Percentiles rank a stretch among this genome's conserved stretches.
Conservation (phyloP, 2,113 vertebrate species). For the Tragelaphus scriptus region DNA sequence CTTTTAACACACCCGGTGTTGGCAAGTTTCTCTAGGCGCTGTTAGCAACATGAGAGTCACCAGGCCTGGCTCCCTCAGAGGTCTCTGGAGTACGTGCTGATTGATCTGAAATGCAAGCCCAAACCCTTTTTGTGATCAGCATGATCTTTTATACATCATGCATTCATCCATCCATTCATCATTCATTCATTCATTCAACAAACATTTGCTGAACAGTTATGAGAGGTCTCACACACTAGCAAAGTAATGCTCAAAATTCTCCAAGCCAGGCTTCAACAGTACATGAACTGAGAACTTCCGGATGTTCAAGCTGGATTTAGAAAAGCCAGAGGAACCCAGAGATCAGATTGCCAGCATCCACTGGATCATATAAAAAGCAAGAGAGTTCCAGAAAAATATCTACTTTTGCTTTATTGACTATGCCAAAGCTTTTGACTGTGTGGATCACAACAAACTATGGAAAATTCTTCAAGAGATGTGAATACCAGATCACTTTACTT, state of each 20-base stretch:
- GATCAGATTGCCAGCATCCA: not conserved
- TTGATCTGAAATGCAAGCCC: not conserved
- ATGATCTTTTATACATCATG: not conserved
- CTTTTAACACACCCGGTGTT: not conserved
- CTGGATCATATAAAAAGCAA: not conserved
- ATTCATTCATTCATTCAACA: not conserved
- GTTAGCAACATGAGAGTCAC: not conserved
- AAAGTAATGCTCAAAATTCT: not conserved
- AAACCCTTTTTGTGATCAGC: not conserved
- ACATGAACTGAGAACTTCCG: not conserved
- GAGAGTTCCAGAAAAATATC: not conserved
- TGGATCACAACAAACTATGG: not conserved
- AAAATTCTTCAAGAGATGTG: not conserved
- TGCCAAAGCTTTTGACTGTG: not conserved
- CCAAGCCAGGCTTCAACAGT: not conserved
- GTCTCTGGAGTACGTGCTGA: not conserved
- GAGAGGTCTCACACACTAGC: not conserved
- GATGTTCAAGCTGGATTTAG: not conserved
- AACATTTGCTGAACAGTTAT: not conserved
- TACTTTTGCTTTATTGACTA: not conserved
- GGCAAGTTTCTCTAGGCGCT: not conserved
- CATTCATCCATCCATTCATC: not conserved
- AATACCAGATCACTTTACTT: not conserved
- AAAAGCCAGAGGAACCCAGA: not conserved
- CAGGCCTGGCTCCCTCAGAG: not conserved